phyloP scores from a whole-genome alignment of 2,113 vertebrate species.

The Felis chaus region DNA sequence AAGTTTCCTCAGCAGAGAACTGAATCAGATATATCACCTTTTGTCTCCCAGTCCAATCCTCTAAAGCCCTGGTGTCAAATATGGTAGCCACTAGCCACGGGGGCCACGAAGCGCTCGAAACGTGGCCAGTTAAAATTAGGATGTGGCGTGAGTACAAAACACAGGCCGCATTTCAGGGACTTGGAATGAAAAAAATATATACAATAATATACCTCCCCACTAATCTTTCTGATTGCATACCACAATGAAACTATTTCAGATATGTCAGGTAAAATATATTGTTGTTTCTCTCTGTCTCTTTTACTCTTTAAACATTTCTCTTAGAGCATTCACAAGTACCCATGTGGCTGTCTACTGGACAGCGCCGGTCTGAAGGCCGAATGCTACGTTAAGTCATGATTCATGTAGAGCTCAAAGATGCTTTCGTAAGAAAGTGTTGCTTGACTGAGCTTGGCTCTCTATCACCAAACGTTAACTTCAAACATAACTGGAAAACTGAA shows the following conservation, averaged over 20 bases:
- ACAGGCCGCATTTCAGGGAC: neutral
- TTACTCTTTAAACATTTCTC: neutral
- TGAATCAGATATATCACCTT: neutral
- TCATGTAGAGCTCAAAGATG: conserved; percentile 12
- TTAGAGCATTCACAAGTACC: neutral
- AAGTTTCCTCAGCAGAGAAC: neutral
- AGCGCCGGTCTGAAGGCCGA: neutral
- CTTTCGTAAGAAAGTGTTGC: conserved; percentile 58
- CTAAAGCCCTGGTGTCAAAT: neutral
- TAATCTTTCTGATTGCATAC: neutral
- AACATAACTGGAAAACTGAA: conserved; percentile 61
- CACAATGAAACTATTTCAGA: neutral
- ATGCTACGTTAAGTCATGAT: conserved; percentile 46
- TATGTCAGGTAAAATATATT: neutral
- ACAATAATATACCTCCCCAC: neutral
- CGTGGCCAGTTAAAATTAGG: neutral
- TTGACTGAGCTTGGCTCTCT: conserved; percentile 60
- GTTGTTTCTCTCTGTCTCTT: neutral
- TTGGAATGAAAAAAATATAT: neutral
- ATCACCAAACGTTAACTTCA: conserved; percentile 67
- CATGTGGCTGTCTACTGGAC: neutral
- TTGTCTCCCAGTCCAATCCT: neutral
- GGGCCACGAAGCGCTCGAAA: neutral
- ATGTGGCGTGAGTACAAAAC: neutral
- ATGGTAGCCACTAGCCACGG: neutral